These are phyloP conservation scores for Ernsta delagoae DNA, from an alignment of 2,888 invertebrate species.

Conservation along the genomic window DNA sequence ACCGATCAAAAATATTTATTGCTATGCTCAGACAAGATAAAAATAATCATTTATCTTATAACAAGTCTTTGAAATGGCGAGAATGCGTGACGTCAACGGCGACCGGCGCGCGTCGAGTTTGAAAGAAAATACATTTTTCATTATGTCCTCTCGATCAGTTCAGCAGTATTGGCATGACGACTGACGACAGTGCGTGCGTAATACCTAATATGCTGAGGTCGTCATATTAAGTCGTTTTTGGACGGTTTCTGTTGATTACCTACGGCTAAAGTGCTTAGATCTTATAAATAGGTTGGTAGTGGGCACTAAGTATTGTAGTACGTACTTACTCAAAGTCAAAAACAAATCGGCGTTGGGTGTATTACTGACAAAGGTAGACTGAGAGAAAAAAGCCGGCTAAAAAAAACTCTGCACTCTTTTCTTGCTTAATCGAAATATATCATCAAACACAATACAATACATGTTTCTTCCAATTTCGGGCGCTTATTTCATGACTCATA, in stretches of 20 bases:
- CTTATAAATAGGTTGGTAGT: too few relatives aligned
- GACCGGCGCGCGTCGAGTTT: constrained; percentile 49
- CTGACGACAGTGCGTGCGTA: constrained; percentile 54
- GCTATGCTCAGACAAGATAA: neutral
- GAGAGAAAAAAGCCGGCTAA: too few relatives aligned
- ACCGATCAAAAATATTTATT: neutral
- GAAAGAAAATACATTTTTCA: constrained; percentile 68
- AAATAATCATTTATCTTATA: neutral
- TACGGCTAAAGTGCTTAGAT: too few relatives aligned
- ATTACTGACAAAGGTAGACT: too few relatives aligned
- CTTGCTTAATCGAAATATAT: too few relatives aligned
- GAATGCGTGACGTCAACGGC: constrained; percentile 61
- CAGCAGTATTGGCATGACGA: constrained; percentile 47
- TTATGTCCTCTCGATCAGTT: constrained; percentile 49
- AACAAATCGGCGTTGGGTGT: too few relatives aligned
- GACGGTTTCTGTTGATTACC: constrained; percentile 17
- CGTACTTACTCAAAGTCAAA: too few relatives aligned
- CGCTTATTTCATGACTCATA: too few relatives aligned
- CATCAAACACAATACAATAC: too few relatives aligned
- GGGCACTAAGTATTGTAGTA: too few relatives aligned
- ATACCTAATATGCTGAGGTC: constrained; percentile 42
- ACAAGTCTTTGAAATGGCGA: constrained; percentile 34
- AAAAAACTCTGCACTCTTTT: too few relatives aligned
- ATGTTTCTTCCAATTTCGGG: too few relatives aligned
- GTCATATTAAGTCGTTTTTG: constrained; percentile 41